These are phyloP conservation scores for Luidia sarsii DNA, from an alignment of 53 echinoderm and acorn worm genomes.

Conservation along the genomic window DNA sequence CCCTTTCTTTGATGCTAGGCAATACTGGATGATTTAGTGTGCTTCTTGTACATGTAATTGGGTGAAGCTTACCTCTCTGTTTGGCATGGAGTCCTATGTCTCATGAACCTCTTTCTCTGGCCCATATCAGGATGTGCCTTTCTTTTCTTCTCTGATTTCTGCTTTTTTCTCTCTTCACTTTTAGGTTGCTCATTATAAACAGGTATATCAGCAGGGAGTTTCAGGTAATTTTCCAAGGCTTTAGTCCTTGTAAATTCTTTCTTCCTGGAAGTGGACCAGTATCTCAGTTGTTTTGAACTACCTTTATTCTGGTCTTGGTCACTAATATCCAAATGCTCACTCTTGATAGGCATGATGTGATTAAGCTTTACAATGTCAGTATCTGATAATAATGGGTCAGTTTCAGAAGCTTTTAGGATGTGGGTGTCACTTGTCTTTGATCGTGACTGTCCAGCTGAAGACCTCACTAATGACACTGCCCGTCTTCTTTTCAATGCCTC, in stretches of 20 bases:
- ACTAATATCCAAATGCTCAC: neutral
- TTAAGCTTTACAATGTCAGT: neutral
- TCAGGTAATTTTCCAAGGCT: neutral
- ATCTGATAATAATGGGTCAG: neutral
- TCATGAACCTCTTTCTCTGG: neutral
- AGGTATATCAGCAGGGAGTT: neutral
- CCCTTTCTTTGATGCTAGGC: too few relatives aligned
- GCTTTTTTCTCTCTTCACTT: neutral
- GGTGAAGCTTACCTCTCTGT: slow-evolving; percentile 33
- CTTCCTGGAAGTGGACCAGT: too few relatives aligned
- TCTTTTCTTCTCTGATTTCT: neutral
- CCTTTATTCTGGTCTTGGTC: neutral
- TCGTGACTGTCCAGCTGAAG: neutral
- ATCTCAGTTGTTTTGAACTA: too few relatives aligned
- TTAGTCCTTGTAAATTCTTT: too few relatives aligned
- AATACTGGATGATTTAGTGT: too few relatives aligned
- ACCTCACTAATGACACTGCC: neutral
- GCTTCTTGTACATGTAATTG: too few relatives aligned
- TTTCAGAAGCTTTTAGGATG: neutral
- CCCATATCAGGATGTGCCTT: neutral
- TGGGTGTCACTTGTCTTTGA: neutral
- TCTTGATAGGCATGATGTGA: neutral
- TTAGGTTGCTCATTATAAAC: neutral
- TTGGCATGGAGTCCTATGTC: slow-evolving; percentile 5
- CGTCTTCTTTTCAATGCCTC: slow-evolving; percentile 11